Percentiles rank a stretch among this genome's conserved stretches.
Conservation (phyloP, 2,797 vertebrate genomes). For the Furcifer pardalis region DNA sequence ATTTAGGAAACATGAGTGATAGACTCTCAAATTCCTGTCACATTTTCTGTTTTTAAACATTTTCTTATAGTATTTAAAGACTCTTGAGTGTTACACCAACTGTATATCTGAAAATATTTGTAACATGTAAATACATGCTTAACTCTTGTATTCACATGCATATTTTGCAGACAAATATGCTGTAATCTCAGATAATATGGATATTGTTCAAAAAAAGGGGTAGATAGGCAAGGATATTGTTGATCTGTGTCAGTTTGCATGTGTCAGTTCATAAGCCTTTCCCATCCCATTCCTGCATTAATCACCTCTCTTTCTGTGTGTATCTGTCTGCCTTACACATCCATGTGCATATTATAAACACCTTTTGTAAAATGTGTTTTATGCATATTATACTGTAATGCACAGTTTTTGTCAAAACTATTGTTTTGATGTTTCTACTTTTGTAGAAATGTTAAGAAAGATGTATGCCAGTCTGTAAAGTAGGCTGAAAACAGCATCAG, state of each 20-base stretch:
- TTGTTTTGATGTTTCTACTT: background rate
- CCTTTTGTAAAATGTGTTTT: background rate
- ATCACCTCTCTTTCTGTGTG: background rate
- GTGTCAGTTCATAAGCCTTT: background rate
- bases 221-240: background rate
- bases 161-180: background rate
- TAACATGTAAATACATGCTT: background rate
- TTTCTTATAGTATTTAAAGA: background rate
- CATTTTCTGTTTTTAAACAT: background rate
- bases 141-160: background rate
- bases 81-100: background rate
- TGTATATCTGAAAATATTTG: background rate
- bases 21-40: background rate
- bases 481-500: background rate
- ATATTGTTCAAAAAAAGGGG: too few species aligned
- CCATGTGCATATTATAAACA: too few species aligned
- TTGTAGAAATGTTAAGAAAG: too few species aligned
- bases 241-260: background rate
- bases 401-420: background rate
- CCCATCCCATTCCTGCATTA: background rate
- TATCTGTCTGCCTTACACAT: too few species aligned
- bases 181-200: background rate
- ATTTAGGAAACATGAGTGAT: background rate
- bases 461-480: too few species aligned
- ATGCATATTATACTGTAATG: background rate